Conservation (phyloP, 2,888 invertebrate species). For the Polyploca ridens region DNA sequence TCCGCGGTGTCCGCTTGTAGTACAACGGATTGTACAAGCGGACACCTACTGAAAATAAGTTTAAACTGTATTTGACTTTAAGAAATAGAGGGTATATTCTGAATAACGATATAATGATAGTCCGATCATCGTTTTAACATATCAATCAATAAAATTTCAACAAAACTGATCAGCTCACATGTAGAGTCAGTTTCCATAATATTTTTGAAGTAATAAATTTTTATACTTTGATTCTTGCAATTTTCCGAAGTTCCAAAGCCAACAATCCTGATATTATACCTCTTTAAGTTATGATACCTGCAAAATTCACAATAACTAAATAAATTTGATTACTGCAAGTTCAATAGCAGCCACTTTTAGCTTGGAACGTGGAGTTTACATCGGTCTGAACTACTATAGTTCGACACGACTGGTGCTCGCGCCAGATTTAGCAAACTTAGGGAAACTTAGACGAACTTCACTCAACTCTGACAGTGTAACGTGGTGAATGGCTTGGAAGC, state of each 20-base stretch:
- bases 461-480: constrained; percentile 26
- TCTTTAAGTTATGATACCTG: constrained; percentile 15
- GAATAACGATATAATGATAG: too few species aligned
- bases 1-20: too few species aligned
- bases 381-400: constrained; percentile 47
- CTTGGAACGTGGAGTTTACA: constrained; percentile 36
- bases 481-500: constrained; percentile 31
- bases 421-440: constrained; percentile 49
- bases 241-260: neutral
- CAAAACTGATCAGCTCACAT: too few species aligned
- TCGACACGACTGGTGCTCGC: constrained; percentile 47
- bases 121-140: too few species aligned
- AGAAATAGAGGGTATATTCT: too few species aligned
- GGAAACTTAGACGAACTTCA: constrained; percentile 42
- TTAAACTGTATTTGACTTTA: too few species aligned
- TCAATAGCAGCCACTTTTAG: constrained; percentile 35
- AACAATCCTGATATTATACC: neutral
- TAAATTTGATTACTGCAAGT: constrained; percentile 39
- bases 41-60: too few species aligned
- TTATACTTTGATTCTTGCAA: too few species aligned
- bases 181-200: too few species aligned
- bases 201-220: too few species aligned
- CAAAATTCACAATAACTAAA: constrained; percentile 29
- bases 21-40: too few species aligned
- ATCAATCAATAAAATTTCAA: too few species aligned